Evolutionary conservation across 2,113 vertebrate species (phyloP).

Genomic region (Melanotaenia duboulayi): DNA sequence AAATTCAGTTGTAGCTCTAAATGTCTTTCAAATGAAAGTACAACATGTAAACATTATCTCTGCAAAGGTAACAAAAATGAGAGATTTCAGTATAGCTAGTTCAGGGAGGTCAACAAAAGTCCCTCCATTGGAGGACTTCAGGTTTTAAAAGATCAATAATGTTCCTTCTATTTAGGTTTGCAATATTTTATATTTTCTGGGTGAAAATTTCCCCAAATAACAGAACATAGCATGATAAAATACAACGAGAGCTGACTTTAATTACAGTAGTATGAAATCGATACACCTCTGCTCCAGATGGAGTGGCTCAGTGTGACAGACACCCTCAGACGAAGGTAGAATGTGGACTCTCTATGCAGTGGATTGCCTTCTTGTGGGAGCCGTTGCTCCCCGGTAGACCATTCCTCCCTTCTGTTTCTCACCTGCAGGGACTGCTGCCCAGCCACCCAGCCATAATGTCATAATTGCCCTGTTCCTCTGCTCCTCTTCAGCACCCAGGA

Average conservation of each 20-base stretch:
- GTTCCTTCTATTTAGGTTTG: not conserved
- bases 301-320: not conserved
- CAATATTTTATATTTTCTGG: not conserved
- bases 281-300: not conserved
- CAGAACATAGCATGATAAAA: not conserved
- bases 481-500: conserved; percentile 53
- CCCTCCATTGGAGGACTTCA: too few species aligned
- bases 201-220: not conserved
- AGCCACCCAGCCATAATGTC: conserved; percentile 79
- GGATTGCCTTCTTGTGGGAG: conserved; percentile 79
- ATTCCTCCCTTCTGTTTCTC: conserved; percentile 56
- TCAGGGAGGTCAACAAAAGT: too few species aligned
- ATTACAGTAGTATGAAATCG: conserved; percentile 6
- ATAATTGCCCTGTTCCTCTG: conserved; percentile 77
- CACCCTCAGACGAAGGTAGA: not conserved
- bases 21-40: too few species aligned
- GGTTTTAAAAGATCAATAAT: too few species aligned
- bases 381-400: conserved; percentile 41
- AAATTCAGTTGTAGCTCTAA: too few species aligned
- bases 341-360: conserved; percentile 49
- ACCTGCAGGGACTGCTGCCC: conserved; percentile 75
- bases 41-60: too few species aligned
- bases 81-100: too few species aligned
- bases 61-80: too few species aligned
- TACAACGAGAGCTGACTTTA: not conserved